Evolutionary conservation across 2,888 invertebrate species (phyloP).

Genomic region (Melipona beecheii): DNA sequence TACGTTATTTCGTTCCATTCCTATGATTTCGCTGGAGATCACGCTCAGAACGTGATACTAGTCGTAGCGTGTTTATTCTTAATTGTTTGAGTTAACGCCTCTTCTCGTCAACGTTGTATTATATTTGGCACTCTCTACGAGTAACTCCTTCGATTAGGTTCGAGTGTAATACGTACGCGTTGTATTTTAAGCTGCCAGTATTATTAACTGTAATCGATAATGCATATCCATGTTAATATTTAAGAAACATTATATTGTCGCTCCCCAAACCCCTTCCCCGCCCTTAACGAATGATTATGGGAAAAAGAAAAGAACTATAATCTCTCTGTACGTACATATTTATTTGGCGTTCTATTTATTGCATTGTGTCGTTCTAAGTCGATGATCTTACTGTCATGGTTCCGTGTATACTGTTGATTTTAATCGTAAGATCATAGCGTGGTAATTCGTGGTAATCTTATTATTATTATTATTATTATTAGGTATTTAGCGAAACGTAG

Average conservation of each 20-base stretch:
- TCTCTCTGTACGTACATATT: slow-evolving; percentile 72
- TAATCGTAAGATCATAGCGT: slow-evolving; percentile 72
- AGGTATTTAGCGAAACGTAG: slow-evolving; percentile 58
- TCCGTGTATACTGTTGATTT: slow-evolving; percentile 69
- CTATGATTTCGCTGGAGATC: slow-evolving; percentile 24
- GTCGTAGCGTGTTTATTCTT: slow-evolving; percentile 28
- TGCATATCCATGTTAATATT: slow-evolving; percentile 80
- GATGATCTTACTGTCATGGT: slow-evolving; percentile 55
- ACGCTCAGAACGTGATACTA: slow-evolving; percentile 21
- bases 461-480: slow-evolving; percentile 50
- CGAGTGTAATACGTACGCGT: slow-evolving; percentile 58
- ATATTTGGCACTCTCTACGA: slow-evolving; percentile 43
- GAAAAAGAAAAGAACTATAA: slow-evolving; percentile 65
- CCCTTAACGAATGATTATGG: slow-evolving; percentile 65
- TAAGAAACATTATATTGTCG: slow-evolving; percentile 75
- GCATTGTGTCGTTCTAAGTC: slow-evolving; percentile 63
- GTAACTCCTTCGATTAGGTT: slow-evolving; percentile 55
- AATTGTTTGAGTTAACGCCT: neutral
- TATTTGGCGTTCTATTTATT: slow-evolving; percentile 75
- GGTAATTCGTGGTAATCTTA: slow-evolving; percentile 71
- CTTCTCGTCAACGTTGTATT: neutral
- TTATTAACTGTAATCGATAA: slow-evolving; percentile 82
- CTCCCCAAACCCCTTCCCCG: slow-evolving; percentile 33
- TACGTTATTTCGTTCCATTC: slow-evolving; percentile 19
- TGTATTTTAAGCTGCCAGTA: slow-evolving; percentile 79